phyloP scores from a whole-genome alignment of 2,888 invertebrate species.

The Cheilosia grossa region DNA sequence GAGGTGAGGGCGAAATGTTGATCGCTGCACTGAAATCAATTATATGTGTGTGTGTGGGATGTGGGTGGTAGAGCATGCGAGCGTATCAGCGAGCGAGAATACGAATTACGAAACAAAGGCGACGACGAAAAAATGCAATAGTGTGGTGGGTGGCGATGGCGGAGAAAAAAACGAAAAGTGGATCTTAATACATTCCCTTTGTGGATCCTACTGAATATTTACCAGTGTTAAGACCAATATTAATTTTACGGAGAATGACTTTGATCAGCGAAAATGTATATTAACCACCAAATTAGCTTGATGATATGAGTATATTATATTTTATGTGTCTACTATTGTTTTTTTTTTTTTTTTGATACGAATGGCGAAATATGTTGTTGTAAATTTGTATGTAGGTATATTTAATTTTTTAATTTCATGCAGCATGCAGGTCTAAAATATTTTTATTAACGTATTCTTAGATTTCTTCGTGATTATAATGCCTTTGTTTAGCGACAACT shows the following conservation, averaged over 20 bases:
- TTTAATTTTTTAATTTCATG: neutral
- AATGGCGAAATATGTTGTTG: neutral
- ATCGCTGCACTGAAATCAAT: too few relatives aligned
- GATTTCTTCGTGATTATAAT: neutral
- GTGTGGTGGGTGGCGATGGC: neutral
- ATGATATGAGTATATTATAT: too few relatives aligned
- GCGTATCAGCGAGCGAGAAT: neutral
- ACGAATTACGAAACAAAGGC: neutral
- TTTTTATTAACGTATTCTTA: neutral
- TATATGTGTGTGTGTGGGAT: neutral
- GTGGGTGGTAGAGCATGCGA: neutral
- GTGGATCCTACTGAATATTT: too few relatives aligned
- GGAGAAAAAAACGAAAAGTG: too few relatives aligned
- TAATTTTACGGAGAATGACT: too few relatives aligned
- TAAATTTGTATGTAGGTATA: neutral
- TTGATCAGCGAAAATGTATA: too few relatives aligned
- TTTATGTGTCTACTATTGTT: too few relatives aligned
- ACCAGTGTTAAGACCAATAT: too few relatives aligned
- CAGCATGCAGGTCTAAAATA: conserved; percentile 4
- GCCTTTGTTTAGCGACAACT: too few relatives aligned
- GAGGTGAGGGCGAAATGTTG: neutral
- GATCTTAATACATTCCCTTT: too few relatives aligned
- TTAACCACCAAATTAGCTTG: too few relatives aligned
- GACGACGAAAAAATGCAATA: neutral
- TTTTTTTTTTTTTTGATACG: too few relatives aligned